These are phyloP conservation scores for Encarsia formosa DNA, from an alignment of 2,888 invertebrate species.

Conservation along the genomic window DNA sequence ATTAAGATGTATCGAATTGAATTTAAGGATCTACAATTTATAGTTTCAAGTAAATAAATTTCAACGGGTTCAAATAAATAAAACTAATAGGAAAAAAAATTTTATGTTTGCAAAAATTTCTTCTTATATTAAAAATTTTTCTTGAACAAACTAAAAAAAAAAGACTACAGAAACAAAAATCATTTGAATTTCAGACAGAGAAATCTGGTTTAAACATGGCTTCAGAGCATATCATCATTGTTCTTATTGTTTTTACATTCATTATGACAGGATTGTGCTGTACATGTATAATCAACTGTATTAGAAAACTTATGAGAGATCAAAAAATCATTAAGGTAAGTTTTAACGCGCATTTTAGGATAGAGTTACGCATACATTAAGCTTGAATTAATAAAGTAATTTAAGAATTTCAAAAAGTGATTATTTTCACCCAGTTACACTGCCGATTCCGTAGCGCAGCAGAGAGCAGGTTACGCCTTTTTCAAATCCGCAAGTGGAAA, in stretches of 20 bases:
- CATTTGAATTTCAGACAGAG: slow-evolving; percentile 35
- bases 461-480: too few relatives aligned
- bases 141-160: neutral
- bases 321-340: slow-evolving; percentile 81
- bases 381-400: too few relatives aligned
- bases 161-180: neutral
- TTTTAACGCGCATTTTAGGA: slow-evolving; percentile 16
- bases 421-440: too few relatives aligned
- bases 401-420: too few relatives aligned
- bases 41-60: too few relatives aligned
- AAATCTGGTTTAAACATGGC: slow-evolving; percentile 45
- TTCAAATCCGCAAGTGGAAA: too few relatives aligned
- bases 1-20: too few relatives aligned
- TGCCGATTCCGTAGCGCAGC: too few relatives aligned
- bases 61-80: too few relatives aligned
- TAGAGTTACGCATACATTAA: neutral
- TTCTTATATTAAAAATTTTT: neutral
- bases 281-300: slow-evolving; percentile 84
- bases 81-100: too few relatives aligned
- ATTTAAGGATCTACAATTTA: too few relatives aligned
- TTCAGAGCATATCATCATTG: slow-evolving; percentile 76
- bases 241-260: slow-evolving; percentile 80
- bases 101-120: neutral
- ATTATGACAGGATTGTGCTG: slow-evolving; percentile 85
- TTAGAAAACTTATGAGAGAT: slow-evolving; percentile 79